phyloP scores from a whole-genome alignment of 2,888 invertebrate genomes.

The Pardosa pseudoannulata region DNA sequence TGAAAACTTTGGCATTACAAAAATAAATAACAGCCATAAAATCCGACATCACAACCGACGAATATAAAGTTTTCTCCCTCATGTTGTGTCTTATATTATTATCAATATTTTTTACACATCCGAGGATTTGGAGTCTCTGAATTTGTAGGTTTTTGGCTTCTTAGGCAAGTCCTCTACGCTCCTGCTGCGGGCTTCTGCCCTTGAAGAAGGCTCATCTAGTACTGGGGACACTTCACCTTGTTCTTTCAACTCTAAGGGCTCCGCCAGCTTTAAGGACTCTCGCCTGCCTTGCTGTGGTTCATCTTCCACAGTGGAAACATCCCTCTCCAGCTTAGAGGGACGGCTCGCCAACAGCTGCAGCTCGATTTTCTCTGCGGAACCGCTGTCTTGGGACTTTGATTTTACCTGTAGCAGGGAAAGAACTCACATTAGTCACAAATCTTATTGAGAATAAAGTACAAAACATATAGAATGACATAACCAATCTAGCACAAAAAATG shows the following conservation, averaged over 20 bases:
- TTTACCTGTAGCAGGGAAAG: conserved; percentile 26
- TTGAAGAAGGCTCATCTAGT: not conserved
- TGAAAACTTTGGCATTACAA: conserved; percentile 59
- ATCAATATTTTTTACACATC: conserved; percentile 59
- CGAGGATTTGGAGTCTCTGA: conserved; percentile 68
- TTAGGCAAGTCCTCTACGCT: conserved; percentile 59
- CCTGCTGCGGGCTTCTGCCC: conserved; percentile 44
- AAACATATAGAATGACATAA: too few relatives aligned
- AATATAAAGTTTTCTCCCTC: conserved; percentile 20
- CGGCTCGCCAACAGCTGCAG: conserved; percentile 24
- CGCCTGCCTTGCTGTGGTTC: not conserved
- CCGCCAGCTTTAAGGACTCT: not conserved
- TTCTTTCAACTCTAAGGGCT: not conserved
- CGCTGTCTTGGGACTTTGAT: conserved; percentile 30
- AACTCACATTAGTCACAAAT: too few relatives aligned
- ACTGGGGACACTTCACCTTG: not conserved
- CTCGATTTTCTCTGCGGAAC: conserved; percentile 52
- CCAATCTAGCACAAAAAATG: too few relatives aligned
- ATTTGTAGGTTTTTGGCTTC: conserved; percentile 38
- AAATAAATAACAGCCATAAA: conserved; percentile 68
- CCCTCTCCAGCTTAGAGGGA: conserved; percentile 13
- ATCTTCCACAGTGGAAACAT: not conserved
- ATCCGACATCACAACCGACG: conserved; percentile 24
- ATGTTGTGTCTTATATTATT: not conserved
- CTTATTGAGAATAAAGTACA: too few relatives aligned